Conservation (phyloP, 2,797 vertebrate genomes). For the Galaxias olidus region DNA sequence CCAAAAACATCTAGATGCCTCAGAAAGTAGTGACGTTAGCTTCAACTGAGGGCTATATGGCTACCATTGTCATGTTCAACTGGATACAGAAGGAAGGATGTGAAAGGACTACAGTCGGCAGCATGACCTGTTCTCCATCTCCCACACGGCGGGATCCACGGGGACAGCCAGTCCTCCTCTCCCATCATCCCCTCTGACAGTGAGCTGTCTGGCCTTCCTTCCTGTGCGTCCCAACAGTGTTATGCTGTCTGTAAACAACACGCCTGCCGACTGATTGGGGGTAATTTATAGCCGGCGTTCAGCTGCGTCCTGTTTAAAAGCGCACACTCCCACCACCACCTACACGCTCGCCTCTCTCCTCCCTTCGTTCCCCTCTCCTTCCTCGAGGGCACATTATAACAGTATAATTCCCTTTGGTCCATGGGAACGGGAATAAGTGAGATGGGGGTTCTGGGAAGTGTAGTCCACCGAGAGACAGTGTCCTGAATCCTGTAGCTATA, state of each 20-base stretch:
- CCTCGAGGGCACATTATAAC: conserved; percentile 12
- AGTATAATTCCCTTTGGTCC: conserved; percentile 34
- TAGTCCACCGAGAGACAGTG: conserved; percentile 15
- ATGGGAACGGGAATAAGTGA: conserved; percentile 43
- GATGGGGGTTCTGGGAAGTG: conserved; percentile 37
- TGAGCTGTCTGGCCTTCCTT: conserved; percentile 40
- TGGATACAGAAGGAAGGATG: too few species aligned
- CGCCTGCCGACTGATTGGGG: conserved; percentile 36
- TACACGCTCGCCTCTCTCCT: conserved; percentile 8
- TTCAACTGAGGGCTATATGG: conserved; percentile 17
- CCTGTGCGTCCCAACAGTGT: conserved; percentile 51
- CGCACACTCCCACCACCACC: conserved; percentile 29
- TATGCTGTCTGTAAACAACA: conserved; percentile 63
- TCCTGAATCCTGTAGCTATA: conserved; percentile 17
- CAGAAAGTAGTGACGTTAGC: conserved; percentile 8
- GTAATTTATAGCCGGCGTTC: conserved; percentile 55
- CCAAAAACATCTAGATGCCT: conserved; percentile 9
- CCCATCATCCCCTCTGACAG: conserved; percentile 49
- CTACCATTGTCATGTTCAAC: too few species aligned
- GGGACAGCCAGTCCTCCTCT: conserved; percentile 31
- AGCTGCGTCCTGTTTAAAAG: conserved; percentile 58
- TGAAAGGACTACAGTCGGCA: conserved; percentile 34
- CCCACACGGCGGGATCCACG: conserved; percentile 30
- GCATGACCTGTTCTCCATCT: conserved; percentile 33
- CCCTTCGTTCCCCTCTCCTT: neutral